These are phyloP conservation scores for Parelbella ahira DNA, from an alignment of 2,888 invertebrate species.

Conservation along the genomic window DNA sequence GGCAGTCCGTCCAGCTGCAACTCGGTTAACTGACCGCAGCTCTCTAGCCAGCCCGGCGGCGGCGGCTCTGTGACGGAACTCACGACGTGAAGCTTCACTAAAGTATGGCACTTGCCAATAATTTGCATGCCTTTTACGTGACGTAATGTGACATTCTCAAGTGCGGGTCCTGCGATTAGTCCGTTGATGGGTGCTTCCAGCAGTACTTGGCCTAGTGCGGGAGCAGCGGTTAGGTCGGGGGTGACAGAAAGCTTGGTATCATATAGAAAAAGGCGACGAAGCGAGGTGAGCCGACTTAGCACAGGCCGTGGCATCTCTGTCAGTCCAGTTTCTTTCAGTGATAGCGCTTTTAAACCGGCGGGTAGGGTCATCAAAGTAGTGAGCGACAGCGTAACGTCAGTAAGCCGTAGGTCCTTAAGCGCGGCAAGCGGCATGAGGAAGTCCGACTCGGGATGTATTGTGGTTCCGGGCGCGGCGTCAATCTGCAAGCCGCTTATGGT, in stretches of 20 bases:
- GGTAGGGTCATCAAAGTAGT: slow-evolving; percentile 21
- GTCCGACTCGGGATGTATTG: slow-evolving; percentile 12
- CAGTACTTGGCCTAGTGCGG: slow-evolving; percentile 24
- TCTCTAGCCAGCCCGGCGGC: slow-evolving; percentile 24
- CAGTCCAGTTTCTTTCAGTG: slow-evolving; percentile 27
- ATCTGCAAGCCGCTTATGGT: slow-evolving; percentile 6
- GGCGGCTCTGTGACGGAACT: slow-evolving; percentile 21
- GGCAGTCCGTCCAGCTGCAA: slow-evolving; percentile 15
- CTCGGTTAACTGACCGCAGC: slow-evolving; percentile 6
- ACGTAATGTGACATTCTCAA: slow-evolving; percentile 24
- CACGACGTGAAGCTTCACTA: too few species aligned
- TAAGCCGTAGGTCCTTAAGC: slow-evolving; percentile 27
- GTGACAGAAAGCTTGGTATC: slow-evolving; percentile 27
- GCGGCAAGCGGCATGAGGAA: slow-evolving; percentile 16
- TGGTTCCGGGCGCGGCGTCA: slow-evolving; percentile 18
- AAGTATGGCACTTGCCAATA: slow-evolving; percentile 28
- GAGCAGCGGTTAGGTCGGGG: slow-evolving; percentile 24
- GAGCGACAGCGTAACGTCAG: slow-evolving; percentile 20
- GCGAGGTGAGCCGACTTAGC: slow-evolving; percentile 26
- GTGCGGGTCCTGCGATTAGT: slow-evolving; percentile 21
- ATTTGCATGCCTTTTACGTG: slow-evolving; percentile 10
- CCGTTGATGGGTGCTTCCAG: slow-evolving; percentile 27
- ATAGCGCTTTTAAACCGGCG: slow-evolving; percentile 17
- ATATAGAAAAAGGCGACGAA: slow-evolving; percentile 22
- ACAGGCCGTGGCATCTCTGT: slow-evolving; percentile 19